A percentile compares a stretch with the other conserved stretches of the same genome.
phyloP scores from a whole-genome alignment of 2,113 vertebrate species.

The Tychaedon coryphoeus region DNA sequence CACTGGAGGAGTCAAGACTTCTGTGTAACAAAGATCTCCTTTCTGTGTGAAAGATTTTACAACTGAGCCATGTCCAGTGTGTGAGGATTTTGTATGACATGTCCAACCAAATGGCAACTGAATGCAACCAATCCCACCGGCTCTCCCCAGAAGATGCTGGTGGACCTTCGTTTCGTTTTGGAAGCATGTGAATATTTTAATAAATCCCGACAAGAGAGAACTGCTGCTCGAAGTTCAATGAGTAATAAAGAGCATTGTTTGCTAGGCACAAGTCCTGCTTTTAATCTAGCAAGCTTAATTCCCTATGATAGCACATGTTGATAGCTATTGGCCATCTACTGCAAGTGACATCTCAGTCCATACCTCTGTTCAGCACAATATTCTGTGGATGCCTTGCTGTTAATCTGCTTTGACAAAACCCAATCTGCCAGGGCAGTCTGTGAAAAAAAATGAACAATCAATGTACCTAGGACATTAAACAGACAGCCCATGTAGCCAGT shows the following conservation, averaged over 20 bases:
- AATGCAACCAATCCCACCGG: constrained; percentile 33
- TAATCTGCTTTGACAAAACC: constrained; percentile 43
- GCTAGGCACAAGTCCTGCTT: constrained; percentile 56
- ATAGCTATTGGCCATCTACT: constrained; percentile 43
- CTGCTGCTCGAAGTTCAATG: constrained; percentile 60
- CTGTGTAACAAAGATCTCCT: constrained; percentile 43
- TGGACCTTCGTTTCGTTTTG: constrained; percentile 61
- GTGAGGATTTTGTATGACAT: constrained; percentile 67
- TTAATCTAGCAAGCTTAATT: constrained; percentile 40
- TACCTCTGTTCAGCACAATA: neutral
- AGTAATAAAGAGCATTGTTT: constrained; percentile 57
- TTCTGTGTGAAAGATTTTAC: constrained; percentile 65
- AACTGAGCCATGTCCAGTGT: constrained; percentile 42
- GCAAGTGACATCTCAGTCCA: constrained; percentile 16
- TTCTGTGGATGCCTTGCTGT: constrained; percentile 47
- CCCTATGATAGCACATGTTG: constrained; percentile 42
- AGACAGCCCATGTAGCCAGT: neutral
- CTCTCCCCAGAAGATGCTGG: constrained; percentile 27
- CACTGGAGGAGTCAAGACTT: constrained; percentile 45
- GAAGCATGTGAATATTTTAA: constrained; percentile 76
- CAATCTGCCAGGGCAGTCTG: neutral
- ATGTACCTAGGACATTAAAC: neutral
- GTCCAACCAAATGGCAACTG: constrained; percentile 30
- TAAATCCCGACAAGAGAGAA: constrained; percentile 40
- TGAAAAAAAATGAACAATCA: neutral